Evolutionary conservation across 2,888 invertebrate species (phyloP).

Genomic region (Agonopterix alstromeriana): DNA sequence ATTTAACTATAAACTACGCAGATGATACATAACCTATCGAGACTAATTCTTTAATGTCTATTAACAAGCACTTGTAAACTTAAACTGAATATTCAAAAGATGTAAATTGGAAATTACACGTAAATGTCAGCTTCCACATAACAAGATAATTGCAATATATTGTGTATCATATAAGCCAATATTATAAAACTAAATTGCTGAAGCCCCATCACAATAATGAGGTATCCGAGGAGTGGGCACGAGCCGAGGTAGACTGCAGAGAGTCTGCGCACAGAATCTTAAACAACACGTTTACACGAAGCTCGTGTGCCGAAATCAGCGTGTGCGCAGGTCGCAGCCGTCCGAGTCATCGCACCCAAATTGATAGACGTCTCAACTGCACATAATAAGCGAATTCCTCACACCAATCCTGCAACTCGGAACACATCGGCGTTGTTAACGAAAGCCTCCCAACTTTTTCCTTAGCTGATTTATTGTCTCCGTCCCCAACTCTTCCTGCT

Average conservation of each 20-base stretch:
- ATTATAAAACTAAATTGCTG: slow-evolving; percentile 14
- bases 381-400: slow-evolving; percentile 40
- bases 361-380: slow-evolving; percentile 37
- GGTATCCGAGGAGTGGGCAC: slow-evolving; percentile 11
- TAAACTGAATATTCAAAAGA: slow-evolving; percentile 10
- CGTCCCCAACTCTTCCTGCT: slow-evolving; percentile 14
- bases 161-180: slow-evolving; percentile 6
- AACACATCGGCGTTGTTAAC: neutral
- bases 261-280: slow-evolving; percentile 12
- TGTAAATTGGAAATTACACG: slow-evolving; percentile 7
- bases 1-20: too few relatives aligned
- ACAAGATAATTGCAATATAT: slow-evolving; percentile 9
- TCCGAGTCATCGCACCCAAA: slow-evolving; percentile 18
- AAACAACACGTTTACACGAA: slow-evolving; percentile 4
- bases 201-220: slow-evolving; percentile 17
- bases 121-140: slow-evolving; percentile 9
- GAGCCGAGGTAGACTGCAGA: slow-evolving; percentile 1
- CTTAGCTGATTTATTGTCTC: slow-evolving; percentile 24
- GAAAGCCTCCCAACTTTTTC: slow-evolving; percentile 18
- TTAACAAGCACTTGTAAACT: slow-evolving; percentile 1
- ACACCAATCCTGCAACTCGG: slow-evolving; percentile 22
- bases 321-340: slow-evolving; percentile 3
- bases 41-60: neutral
- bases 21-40: too few relatives aligned
- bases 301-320: slow-evolving; percentile 1